phyloP scores from a whole-genome alignment of 2,888 invertebrate species.

The Melitaea athalia region DNA sequence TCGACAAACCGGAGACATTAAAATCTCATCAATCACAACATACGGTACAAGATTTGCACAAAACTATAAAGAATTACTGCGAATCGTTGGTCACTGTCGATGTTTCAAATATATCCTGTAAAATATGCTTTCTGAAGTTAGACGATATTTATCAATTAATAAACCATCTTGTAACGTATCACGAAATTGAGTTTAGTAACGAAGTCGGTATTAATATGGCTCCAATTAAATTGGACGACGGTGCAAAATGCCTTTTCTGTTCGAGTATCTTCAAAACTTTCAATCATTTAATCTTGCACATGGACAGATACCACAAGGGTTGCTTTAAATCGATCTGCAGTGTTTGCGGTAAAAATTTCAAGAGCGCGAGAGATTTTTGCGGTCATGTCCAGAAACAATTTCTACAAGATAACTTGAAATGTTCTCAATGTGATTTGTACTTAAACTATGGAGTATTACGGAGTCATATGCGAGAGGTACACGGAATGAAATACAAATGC shows the following conservation, averaged over 20 bases:
- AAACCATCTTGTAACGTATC: slow-evolving; percentile 45
- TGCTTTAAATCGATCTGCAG: slow-evolving; percentile 49
- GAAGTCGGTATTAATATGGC: slow-evolving; percentile 43
- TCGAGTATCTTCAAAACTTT: slow-evolving; percentile 51
- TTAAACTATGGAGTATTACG: slow-evolving; percentile 35
- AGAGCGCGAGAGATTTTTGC: slow-evolving; percentile 55
- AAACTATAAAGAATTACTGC: slow-evolving; percentile 45
- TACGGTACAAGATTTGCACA: slow-evolving; percentile 40
- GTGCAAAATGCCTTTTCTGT: slow-evolving; percentile 54
- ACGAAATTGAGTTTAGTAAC: slow-evolving; percentile 43
- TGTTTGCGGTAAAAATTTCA: slow-evolving; percentile 63
- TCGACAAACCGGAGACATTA: slow-evolving; percentile 44
- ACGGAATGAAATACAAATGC: slow-evolving; percentile 43
- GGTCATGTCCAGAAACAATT: slow-evolving; percentile 52
- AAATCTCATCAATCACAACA: slow-evolving; percentile 45
- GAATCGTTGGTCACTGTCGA: slow-evolving; percentile 50
- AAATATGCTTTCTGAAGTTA: slow-evolving; percentile 46
- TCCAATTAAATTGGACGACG: slow-evolving; percentile 50
- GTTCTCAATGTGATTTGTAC: slow-evolving; percentile 36
- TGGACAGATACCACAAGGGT: slow-evolving; percentile 50
- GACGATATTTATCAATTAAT: slow-evolving; percentile 46
- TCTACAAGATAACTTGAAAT: slow-evolving; percentile 35
- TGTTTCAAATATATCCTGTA: slow-evolving; percentile 52
- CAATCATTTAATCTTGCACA: slow-evolving; percentile 50
- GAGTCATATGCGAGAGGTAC: slow-evolving; percentile 42